phyloP scores from a whole-genome alignment of 2,113 vertebrate species.

The Globicephala melas region DNA sequence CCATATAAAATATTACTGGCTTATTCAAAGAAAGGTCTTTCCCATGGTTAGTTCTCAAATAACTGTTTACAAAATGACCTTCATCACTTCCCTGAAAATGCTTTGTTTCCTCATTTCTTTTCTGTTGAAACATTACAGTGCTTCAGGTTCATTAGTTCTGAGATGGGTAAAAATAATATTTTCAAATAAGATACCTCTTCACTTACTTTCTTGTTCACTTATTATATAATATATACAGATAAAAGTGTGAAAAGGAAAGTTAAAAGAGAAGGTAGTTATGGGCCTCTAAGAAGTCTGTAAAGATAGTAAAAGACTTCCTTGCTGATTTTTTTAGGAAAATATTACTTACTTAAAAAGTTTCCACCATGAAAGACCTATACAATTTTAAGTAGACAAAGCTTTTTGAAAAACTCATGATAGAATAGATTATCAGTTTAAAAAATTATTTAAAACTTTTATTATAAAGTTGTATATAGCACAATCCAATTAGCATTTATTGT shows the following conservation, averaged over 20 bases:
- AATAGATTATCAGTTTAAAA: neutral
- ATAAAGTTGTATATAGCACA: slow-evolving; percentile 84
- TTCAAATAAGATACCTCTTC: neutral
- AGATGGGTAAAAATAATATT: neutral
- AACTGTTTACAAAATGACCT: neutral
- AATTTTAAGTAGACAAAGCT: neutral
- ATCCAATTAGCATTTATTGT: slow-evolving; percentile 85
- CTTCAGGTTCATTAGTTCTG: neutral
- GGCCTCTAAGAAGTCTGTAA: neutral
- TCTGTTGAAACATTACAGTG: neutral
- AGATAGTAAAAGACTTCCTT: neutral
- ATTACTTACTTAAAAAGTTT: slow-evolving; percentile 27
- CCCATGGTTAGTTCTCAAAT: neutral
- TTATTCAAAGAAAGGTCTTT: neutral
- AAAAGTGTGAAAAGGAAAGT: neutral
- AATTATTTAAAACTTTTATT: slow-evolving; percentile 80
- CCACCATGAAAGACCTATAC: neutral
- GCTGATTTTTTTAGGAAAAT: slow-evolving; percentile 14
- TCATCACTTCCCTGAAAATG: neutral
- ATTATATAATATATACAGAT: neutral
- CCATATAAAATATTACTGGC: neutral
- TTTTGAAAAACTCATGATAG: slow-evolving; percentile 26
- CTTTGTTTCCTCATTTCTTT: neutral
- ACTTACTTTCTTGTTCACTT: neutral
- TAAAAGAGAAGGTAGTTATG: neutral